Base-by-base conservation (phyloP, 2,113 vertebrate genomes). In the Chrysochloris asiatica region DNA sequence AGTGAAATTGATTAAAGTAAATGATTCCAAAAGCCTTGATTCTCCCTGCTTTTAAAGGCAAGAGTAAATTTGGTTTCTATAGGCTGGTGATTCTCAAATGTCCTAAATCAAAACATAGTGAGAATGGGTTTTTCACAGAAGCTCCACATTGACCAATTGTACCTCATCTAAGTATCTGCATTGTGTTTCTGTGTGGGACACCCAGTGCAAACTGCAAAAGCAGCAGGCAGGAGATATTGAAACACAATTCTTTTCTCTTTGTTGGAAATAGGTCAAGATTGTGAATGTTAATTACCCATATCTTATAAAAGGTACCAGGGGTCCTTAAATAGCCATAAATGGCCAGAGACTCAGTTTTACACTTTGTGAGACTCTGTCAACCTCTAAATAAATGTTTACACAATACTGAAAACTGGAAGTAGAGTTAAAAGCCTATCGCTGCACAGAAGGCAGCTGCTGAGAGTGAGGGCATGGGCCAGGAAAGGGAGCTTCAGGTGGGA, bases 71-170 rank as follows among this genome's bases (percentile, higher is more conserved):
- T 86, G 67, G 47, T 82, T 94, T 85, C 80, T 88, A 33, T 41
- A 88, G 69, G 79, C 92, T 93, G 94, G 95, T 96, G 94, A 88
- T 95, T 88, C 76, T 96, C 94, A 92, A 86, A 90, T 94, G 90
- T 94, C 69, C 83, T 73, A 93, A 92, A 90, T 88, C 88, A 95
- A 90, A 92, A 72, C 65, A 2, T 0, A 28, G 61, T 28, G 67
- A 88, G 80, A 90, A 93, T 52, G 48, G 52, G 13, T 26, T 72
- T 96, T 89, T 76, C 78, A 48, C 24, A 30, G 30, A 41, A 75
- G 43, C 30, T 88, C 36, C 65, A 4, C 14, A 22, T 41, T 61
- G 52, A 16, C 47, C 56, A 36, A 2, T 41, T n/a, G 4, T n/a
- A 24, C 16, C 13, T 22, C 45, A 41, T 63, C 82, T 56, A 48